Base-by-base conservation (phyloP, 1,140 invertebrate genomes). In the Geopemphigus sp. region DNA sequence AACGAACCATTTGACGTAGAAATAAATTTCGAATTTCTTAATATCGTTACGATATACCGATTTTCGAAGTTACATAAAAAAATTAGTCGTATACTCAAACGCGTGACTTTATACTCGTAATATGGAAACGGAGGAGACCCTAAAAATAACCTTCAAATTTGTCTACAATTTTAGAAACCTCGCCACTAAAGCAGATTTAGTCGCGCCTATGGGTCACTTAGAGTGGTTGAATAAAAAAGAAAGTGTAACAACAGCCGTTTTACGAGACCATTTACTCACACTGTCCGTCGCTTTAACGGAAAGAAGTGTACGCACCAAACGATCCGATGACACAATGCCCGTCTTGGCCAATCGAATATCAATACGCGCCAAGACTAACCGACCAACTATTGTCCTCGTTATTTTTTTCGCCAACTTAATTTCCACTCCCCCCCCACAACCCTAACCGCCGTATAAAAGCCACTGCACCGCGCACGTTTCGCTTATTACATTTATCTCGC, bases 401-500 rank as follows among this genome's bases (percentile, higher is more conserved):
- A 39, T 53, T 53, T 72, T 70, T 70, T 70, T 26, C 5, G 0
- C n/a, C 50, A 32, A 56, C 70, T 73, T 73, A 56, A 73, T 73
- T 73, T 73, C 53, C 53, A 50, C n/a, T n/a, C n/a, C n/a, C n/a
- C n/a, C n/a, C n/a, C n/a, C n/a, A n/a, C n/a, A n/a, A n/a, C n/a
- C n/a, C n/a, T n/a, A 56, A 22, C 70, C n/a, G 15, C 50, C 47
- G 24, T 26, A 53, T 24, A 70, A 6, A 8, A 53, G 12, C 1
- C 19, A 64, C 19, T n/a, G 19, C 19, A 63, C 8, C 17, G 24
- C 12, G 56, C 24, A 24, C n/a, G 15, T 70, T 70, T 70, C 17
- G 26, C 19, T 53, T 70, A 53, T 70, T n/a, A n/a, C n/a, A 53
- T 70, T 56, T 73, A 54, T 54, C 70, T 73, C 70, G 14, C 26